Evolutionary conservation across 2,797 vertebrate genomes (phyloP).

Genomic region (Sebastes hubbsi): DNA sequence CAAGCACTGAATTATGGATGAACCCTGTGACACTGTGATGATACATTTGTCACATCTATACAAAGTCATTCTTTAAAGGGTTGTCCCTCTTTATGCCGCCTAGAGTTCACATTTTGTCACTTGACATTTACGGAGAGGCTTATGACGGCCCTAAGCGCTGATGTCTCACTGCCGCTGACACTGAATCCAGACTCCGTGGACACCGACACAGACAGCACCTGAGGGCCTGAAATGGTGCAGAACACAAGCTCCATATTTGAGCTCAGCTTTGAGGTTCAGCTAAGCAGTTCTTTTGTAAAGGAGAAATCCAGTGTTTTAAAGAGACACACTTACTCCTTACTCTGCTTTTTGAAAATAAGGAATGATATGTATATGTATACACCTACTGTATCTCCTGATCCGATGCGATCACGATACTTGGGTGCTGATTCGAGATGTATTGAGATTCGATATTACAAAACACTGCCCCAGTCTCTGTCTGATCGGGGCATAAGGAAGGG

Average conservation of each 20-base stretch:
- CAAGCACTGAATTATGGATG: slow-evolving; percentile 75
- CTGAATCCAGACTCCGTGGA: slow-evolving; percentile 49
- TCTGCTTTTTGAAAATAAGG: neutral
- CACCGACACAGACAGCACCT: slow-evolving; percentile 51
- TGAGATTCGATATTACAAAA: too few species aligned
- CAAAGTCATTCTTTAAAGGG: slow-evolving; percentile 69
- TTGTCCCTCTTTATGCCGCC: slow-evolving; percentile 69
- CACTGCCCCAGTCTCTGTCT: rapidly evolving
- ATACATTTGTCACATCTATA: slow-evolving; percentile 76
- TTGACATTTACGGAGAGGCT: slow-evolving; percentile 77
- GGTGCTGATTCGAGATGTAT: too few species aligned
- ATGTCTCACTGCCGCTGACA: slow-evolving; percentile 67
- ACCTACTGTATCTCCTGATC: too few species aligned
- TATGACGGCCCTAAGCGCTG: slow-evolving; percentile 60
- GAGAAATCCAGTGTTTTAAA: neutral
- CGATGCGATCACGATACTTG: too few species aligned
- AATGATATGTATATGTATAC: too few species aligned
- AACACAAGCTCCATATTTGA: slow-evolving; percentile 18
- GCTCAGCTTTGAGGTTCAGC: slow-evolving; percentile 11
- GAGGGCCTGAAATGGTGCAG: slow-evolving; percentile 39
- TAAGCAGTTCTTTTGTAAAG: neutral
- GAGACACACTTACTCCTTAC: neutral
- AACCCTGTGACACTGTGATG: slow-evolving; percentile 69
- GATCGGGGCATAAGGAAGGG: neutral
- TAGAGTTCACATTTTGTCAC: slow-evolving; percentile 76